phyloP scores from a whole-genome alignment of 2,113 vertebrate species.

The Dermatemys mawii region DNA sequence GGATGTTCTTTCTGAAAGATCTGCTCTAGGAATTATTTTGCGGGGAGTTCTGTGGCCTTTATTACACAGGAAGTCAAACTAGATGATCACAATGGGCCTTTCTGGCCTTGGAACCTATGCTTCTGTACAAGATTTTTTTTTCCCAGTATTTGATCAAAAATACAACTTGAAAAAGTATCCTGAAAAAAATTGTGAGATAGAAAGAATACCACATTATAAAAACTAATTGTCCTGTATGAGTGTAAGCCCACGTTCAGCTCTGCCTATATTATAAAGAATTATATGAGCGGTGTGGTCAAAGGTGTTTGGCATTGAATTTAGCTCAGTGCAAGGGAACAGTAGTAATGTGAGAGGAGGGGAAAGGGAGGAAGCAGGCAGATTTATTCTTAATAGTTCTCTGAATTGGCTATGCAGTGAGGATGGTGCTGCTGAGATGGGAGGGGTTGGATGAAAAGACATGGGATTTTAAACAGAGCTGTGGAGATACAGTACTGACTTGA shows the following conservation, averaged over 20 bases:
- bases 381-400: slow-evolving; percentile 67
- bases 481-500: neutral
- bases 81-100: neutral
- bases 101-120: neutral
- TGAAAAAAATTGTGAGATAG: neutral
- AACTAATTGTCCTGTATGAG: slow-evolving; percentile 3
- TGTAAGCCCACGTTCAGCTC: slow-evolving; percentile 29
- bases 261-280: slow-evolving; percentile 57
- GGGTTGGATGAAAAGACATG: neutral
- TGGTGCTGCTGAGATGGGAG: slow-evolving; percentile 23
- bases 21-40: neutral
- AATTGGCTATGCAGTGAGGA: slow-evolving; percentile 50
- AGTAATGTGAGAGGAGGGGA: slow-evolving; percentile 46
- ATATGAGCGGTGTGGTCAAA: slow-evolving; percentile 66
- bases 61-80: neutral
- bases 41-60: neutral
- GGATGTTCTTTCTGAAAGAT: neutral
- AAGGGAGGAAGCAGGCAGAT: neutral
- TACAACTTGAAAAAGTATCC: slow-evolving; percentile 26
- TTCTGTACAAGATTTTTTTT: neutral
- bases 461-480: slow-evolving; percentile 35
- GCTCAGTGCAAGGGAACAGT: slow-evolving; percentile 62
- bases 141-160: slow-evolving; percentile 22
- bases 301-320: slow-evolving; percentile 56
- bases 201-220: neutral